A percentile compares a stretch with the other conserved stretches of the same genome.
These are phyloP conservation scores for Marisa cornuarietis DNA, from an alignment of 1,140 invertebrate genomes.

Conservation along the genomic window DNA sequence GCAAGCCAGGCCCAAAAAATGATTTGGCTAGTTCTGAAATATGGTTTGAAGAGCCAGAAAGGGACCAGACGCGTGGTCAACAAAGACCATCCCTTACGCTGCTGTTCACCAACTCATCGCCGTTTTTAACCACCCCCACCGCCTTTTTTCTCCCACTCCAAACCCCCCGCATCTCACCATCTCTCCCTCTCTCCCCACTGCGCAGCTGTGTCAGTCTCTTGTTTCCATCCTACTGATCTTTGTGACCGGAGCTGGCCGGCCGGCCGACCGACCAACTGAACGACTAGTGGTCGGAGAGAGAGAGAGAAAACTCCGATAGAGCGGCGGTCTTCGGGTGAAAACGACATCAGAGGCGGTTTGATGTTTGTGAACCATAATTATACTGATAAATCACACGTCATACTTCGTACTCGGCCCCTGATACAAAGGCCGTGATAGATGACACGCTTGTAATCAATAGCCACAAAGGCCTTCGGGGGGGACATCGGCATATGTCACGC, in stretches of 20 bases:
- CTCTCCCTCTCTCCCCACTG: neutral
- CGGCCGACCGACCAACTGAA: neutral
- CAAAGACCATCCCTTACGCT: neutral
- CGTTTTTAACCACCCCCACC: neutral
- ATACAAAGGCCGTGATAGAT: conserved; percentile 17
- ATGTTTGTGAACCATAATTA: conserved; percentile 33
- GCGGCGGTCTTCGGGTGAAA: neutral
- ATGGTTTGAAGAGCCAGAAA: conserved; percentile 16
- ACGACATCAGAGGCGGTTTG: conserved; percentile 21
- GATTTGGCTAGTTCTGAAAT: conserved; percentile 17
- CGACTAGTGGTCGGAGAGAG: neutral
- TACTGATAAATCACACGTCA: conserved; percentile 34
- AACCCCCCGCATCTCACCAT: neutral
- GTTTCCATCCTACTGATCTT: neutral
- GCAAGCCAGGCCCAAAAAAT: conserved; percentile 6
- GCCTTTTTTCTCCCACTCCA: neutral
- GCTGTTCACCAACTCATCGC: neutral
- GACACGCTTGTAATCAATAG: conserved; percentile 18
- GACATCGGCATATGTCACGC: conserved; percentile 12
- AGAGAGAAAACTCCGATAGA: neutral
- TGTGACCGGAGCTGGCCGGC: neutral
- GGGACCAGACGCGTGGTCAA: neutral
- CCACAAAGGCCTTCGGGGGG: neutral
- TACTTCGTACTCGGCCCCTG: conserved; percentile 25
- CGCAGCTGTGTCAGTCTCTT: neutral